Percentiles rank a stretch among this genome's conserved stretches.
Conservation (phyloP, 2,113 vertebrate species). For the Chrysochloris asiatica region DNA sequence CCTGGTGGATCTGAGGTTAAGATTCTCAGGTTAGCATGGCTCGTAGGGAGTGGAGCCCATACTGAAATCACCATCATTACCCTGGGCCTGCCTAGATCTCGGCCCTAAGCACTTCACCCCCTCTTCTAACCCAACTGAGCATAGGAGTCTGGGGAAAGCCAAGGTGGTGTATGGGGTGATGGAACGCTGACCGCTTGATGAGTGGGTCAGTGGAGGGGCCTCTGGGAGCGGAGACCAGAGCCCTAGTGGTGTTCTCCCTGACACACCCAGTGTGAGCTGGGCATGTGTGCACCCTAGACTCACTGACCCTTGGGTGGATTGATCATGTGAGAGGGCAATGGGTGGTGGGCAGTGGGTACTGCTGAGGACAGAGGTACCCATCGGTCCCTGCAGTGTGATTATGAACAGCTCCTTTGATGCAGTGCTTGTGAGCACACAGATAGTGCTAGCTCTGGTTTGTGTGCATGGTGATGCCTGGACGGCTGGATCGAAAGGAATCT, state of each 20-base stretch:
- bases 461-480: background rate
- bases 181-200: background rate
- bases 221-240: background rate
- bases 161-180: fast-evolving
- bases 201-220: too few relatives aligned
- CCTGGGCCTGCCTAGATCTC: background rate
- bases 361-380: background rate
- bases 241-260: background rate
- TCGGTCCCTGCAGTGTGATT: background rate
- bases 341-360: too few relatives aligned
- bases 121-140: background rate
- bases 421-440: background rate
- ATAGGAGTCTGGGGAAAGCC: fast-evolving
- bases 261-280: background rate
- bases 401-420: background rate
- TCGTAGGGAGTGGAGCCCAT: background rate
- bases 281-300: fast-evolving
- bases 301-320: fast-evolving
- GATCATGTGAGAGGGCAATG: background rate
- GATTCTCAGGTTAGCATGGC: background rate
- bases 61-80: too few relatives aligned
- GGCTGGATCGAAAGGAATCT: background rate
- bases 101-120: too few relatives aligned
- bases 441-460: background rate
- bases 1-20: too few relatives aligned